These are phyloP conservation scores for Tenebrio molitor DNA, from an alignment of 1,140 invertebrate genomes.

Conservation along the genomic window DNA sequence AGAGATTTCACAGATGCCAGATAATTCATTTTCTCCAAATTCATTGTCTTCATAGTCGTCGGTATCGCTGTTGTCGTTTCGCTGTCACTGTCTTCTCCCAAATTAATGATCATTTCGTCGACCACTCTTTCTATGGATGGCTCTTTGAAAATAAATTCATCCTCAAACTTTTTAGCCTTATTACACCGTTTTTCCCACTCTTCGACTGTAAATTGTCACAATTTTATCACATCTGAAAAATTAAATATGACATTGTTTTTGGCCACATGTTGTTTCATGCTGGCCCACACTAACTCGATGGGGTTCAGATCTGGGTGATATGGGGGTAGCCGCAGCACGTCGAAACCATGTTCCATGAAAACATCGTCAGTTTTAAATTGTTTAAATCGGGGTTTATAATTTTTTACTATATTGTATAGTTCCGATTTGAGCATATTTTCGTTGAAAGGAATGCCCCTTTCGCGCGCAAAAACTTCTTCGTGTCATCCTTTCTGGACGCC, in stretches of 20 bases:
- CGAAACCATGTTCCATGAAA: slow-evolving; percentile 9
- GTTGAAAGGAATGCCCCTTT: slow-evolving; percentile 48
- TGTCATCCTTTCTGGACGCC: slow-evolving; percentile 55
- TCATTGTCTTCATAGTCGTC: too few relatives aligned
- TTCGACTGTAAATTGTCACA: too few relatives aligned
- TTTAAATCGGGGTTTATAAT: slow-evolving; percentile 32
- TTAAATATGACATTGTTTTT: not conserved
- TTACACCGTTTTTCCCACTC: too few relatives aligned
- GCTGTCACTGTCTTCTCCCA: too few relatives aligned
- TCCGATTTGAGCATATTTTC: slow-evolving; percentile 28
- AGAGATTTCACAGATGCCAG: too few relatives aligned
- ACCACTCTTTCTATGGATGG: too few relatives aligned
- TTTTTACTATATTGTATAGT: slow-evolving; percentile 37
- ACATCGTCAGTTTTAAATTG: not conserved
- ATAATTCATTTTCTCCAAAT: too few relatives aligned
- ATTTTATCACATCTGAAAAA: not conserved
- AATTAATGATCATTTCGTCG: too few relatives aligned
- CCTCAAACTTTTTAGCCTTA: too few relatives aligned
- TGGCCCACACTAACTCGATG: slow-evolving; percentile 18
- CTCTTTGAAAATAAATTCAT: too few relatives aligned
- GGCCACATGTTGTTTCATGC: slow-evolving; percentile 5
- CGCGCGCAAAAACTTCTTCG: slow-evolving; percentile 55
- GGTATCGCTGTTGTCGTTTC: too few relatives aligned
- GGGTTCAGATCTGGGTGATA: slow-evolving; percentile 12
- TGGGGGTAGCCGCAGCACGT: slow-evolving; percentile 40